Evolutionary conservation across 2,888 invertebrate genomes (phyloP), one percentile per base, ranked within the genome.

Genomic region (Allolobophora icterica): DNA sequence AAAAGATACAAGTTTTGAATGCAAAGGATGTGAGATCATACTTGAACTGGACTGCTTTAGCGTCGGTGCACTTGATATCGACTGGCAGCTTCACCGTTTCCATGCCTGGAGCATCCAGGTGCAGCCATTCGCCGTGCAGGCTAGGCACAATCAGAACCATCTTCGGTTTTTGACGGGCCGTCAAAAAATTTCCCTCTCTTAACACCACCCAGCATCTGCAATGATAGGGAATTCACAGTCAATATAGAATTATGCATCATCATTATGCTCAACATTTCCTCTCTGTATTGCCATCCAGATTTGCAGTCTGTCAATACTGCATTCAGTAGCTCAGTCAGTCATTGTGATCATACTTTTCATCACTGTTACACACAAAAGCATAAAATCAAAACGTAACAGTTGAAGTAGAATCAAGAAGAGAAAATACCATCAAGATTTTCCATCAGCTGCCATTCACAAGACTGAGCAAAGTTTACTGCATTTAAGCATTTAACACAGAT

Each of bases 41-140:
- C 87, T 35, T 87, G 34, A n/a, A n/a, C 38, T 87, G 35, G 38
- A 35, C 6, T 24, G 35, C 6, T 87, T 87, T 87, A 17, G 6
- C 87, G 15, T 35, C 35, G 19, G 35, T 34, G 35, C 19, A 8
- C 38, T 87, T 38, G 21, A 87, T 30, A 4, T 87, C 21, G 8
- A 5, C 87, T 24, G 87, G 87, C 24, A 90, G n/a, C 34, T 34
- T 90, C 6, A 90, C 8, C 30, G 90, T 52, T 17, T 45, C 33
- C 71, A 58, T 94, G 30, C 93, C 93, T 15, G 94, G 93, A 0
- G 94, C 94, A 38, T 93, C 92, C 11, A 94, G 89, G 34, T 93
- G 92, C 30, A 94, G 91, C 19, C 91, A 90, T 33, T 93, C 92
- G 0, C 92, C 93, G 19, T 93, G 92, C 13, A 93, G 33, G 21